Conservation (phyloP, 2,797 vertebrate species). For the Tachyglossus aculeatus region DNA sequence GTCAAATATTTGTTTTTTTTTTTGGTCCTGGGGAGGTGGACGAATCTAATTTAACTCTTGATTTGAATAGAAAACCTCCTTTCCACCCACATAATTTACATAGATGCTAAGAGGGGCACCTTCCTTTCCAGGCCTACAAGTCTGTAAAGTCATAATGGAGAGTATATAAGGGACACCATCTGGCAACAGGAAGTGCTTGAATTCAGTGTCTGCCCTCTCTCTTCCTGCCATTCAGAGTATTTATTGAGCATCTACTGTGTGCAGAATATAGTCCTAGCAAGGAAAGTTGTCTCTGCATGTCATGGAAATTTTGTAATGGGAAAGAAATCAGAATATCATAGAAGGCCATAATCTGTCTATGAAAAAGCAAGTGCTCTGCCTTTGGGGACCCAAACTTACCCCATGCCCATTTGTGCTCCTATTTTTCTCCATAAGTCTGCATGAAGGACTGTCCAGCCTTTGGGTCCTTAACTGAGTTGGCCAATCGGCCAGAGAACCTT, state of each 20-base stretch:
- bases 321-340: too few species aligned
- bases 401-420: neutral
- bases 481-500: neutral
- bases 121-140: constrained; percentile 20
- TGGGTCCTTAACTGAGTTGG: neutral
- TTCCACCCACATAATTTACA: constrained; percentile 31
- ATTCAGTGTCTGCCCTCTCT: constrained; percentile 8
- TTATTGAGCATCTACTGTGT: neutral
- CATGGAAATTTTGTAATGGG: too few species aligned
- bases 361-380: neutral
- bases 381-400: neutral
- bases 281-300: too few species aligned
- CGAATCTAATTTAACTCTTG: neutral
- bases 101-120: constrained; percentile 11
- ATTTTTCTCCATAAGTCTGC: neutral
- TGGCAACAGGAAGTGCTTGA: constrained; percentile 41
- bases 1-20: neutral
- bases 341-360: neutral
- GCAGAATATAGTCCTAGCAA: too few species aligned
- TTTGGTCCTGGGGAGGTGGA: neutral
- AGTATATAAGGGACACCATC: constrained; percentile 31
- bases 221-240: neutral
- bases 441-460: neutral
- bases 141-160: constrained; percentile 33
- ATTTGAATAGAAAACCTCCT: constrained; percentile 18